Base-by-base conservation (phyloP, 2,797 vertebrate genomes). In the Paratrypauchen microcephalus region DNA sequence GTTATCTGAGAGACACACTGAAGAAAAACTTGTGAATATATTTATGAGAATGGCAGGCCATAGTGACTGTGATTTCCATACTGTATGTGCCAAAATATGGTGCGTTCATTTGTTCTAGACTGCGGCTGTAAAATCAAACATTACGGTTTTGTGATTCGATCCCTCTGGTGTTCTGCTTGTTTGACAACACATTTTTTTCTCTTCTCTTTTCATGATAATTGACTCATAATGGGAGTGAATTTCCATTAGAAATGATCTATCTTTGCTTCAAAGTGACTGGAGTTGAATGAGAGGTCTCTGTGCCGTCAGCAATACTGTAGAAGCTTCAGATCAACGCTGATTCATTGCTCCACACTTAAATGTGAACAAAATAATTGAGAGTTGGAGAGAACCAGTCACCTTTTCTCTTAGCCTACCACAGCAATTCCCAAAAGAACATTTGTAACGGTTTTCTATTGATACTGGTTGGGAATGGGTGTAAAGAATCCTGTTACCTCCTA, bases 351-450 rank as follows among this genome's bases (percentile, higher is more conserved):
- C 74, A 79, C 78, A 77, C 83, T 80, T 72, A 74, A 71, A 83
- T 84, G 86, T 89, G 87, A 84, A 86, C 84, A 85, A 72, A 89
- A 87, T 89, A 89, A 90, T 89, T 89, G 87, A 89, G 84, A 88
- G 74, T 67, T 4, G 76, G 75, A 83, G 81, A 89, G 87, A 83
- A 86, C 79, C 83, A 19, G 47, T 19, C 48, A 50, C 48, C 48
- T 21, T 52, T 52, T 52, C 19, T n/a, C n/a, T 52, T 6, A n/a
- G n/a, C 19, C 7, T 52, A 52, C 1, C 50, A 52, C 50, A 21
- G 48, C 6, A n/a, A 52, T 21, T 52, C 19, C 19, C 50, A 21
- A 21, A 52, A 52, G 19, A 52, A 8, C 19, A 6, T 52, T 52
- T 52, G 0, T 4, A 52, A 21, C 19, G 21, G 50, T n/a, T 48